Base-by-base conservation (phyloP, 2,888 invertebrate species). In the Myopa tessellatipennis region DNA sequence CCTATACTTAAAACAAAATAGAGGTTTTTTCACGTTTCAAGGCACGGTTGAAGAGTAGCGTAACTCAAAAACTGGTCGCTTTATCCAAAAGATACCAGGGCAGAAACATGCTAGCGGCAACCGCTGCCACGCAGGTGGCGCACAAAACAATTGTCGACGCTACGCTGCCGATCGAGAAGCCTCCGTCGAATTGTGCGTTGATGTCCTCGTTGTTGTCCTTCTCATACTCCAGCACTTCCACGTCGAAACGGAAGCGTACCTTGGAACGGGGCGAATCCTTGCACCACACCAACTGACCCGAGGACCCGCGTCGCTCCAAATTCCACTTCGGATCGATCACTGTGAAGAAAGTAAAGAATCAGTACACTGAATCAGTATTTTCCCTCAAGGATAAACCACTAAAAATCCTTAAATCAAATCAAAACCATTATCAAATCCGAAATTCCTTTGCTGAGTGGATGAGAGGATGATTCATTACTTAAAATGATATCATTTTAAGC, bases 211-310 rank as follows among this genome's bases (percentile, higher is more conserved):
- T 87, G 4, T 89, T 88, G 82, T 88, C 86, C 76, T 88, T 88
- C 78, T 88, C 89, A 76, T 88, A 90, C 83, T 90, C 90, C 63
- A 90, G 78, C 16, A 90, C 89, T 81, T 90, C 90, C 50, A 90
- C 90, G 74, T 90, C 90, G 76, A 89, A 89, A 34, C 90, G 88
- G 82, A 90, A 90, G 58, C 89, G 89, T n/a, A 90, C 89, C 80
- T 88, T 89, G 4, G 89, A 88, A 77, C 87, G 84, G 38, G 88
- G 89, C 4, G 88, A 87, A 55, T 90, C 90, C 71, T 89, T 87
- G 55, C 89, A 85, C 90, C 90, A 90, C 34, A 90, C 90, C 79
- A 90, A 85, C 78, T 87, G 87, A 0, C 90, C 90, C 0, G 89
- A 89, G 18, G 90, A 90, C 71, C 88, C 89, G 16, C 90, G 84